Percentiles rank a stretch among this genome's conserved stretches.
These are phyloP conservation scores for Cinclus mexicanus DNA, from an alignment of 2,113 vertebrate species.

Conservation along the genomic window DNA sequence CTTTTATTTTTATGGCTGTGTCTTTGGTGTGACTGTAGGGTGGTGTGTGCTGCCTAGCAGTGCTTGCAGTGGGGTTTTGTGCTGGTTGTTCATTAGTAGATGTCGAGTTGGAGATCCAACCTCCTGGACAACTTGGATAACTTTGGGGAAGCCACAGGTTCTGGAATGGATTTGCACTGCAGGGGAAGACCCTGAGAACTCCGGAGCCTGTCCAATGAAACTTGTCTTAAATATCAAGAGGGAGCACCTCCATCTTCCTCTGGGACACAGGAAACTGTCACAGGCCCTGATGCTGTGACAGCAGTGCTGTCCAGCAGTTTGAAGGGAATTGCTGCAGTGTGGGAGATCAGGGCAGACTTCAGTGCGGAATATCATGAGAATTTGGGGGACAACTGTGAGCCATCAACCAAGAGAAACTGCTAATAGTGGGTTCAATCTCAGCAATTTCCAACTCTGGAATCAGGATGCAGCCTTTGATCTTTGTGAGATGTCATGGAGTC, in stretches of 20 bases:
- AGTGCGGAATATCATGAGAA: neutral
- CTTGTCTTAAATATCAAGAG: rapidly evolving
- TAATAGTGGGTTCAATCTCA: rapidly evolving
- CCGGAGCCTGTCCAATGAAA: neutral
- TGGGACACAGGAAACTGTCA: neutral
- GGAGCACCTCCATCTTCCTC: neutral
- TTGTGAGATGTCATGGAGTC: rapidly evolving
- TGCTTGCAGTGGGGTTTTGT: neutral
- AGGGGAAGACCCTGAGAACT: neutral
- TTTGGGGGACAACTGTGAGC: neutral
- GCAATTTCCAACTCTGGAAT: neutral
- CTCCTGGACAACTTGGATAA: neutral
- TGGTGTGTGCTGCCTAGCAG: neutral
- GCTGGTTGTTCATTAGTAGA: neutral
- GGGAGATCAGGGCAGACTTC: neutral
- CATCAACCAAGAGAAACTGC: rapidly evolving
- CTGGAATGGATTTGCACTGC: neutral
- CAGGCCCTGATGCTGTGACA: no score
- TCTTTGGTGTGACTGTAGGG: neutral
- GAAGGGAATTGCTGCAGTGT: neutral
- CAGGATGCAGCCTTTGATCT: neutral
- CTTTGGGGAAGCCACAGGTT: rapidly evolving
- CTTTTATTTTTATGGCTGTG: conserved; percentile 80
- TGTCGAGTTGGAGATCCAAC: neutral
- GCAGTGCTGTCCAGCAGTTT: rapidly evolving